Evolutionary conservation across 2,888 invertebrate genomes (phyloP), one percentile per base, ranked within the genome.

Genomic region (Andrena minutula): DNA sequence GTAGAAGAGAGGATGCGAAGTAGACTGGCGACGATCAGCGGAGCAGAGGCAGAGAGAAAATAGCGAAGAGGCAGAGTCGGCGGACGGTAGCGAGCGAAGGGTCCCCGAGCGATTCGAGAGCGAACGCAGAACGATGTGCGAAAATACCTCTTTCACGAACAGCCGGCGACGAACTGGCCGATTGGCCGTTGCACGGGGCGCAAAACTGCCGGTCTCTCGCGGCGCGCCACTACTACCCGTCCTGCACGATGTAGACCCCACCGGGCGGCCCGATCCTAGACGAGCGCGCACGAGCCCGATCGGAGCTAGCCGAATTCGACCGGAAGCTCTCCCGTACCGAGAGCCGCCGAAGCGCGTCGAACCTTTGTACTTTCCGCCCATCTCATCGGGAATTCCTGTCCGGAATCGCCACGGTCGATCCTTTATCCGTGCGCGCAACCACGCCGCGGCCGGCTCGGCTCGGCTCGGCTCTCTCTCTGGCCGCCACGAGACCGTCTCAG

Each of bases 161-260:
- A 87, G 92, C 91, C 92, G 93, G 92, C 92, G 92, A 93, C 91
- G 92, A 94, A 94, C 93, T 94, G 94, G 93, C 92, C 93, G 93
- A 92, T 90, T 89, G 90, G 90, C 90, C 89, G 89, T 87, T 85
- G 88, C 86, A 75, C 79, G 84, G 75, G 75, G 75, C 84, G 85
- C 86, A 83, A 85, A 86, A 87, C 83, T 87, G 79, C 73, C 76
- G 79, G 76, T 82, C 79, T 83, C 84, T 84, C 83, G 83, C 79
- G 76, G 81, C 78, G 82, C 84, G 83, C 63, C 78, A 80, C 88
- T 88, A 88, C 88, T 89, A 90, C 86, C 88, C 89, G 76, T 90
- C 84, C 89, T 79, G 82, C 88, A 84, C 84, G 77, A 89, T 86
- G 79, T 83, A 69, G 86, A 71, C 74, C 75, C 83, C 76, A 79